These are phyloP conservation scores for Pantherophis alleghaniensis DNA, from an alignment of 2,797 vertebrate genomes.

Conservation along the genomic window DNA sequence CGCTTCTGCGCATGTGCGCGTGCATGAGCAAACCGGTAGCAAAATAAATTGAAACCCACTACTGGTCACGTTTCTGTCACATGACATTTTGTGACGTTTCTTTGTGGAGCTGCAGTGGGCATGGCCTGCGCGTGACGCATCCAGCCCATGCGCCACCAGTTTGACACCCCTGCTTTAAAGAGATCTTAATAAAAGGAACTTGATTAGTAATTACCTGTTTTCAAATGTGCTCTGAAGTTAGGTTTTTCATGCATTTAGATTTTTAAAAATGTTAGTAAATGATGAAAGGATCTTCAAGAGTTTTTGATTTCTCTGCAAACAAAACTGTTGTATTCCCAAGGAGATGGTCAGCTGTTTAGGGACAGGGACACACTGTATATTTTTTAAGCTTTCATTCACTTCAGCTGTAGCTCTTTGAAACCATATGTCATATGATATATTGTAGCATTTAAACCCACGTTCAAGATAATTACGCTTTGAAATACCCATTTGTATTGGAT, in stretches of 20 bases:
- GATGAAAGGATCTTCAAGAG: background rate
- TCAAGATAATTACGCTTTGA: background rate
- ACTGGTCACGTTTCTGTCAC: no score
- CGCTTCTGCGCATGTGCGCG: no score
- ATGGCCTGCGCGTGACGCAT: no score
- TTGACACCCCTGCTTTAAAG: background rate
- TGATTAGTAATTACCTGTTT: background rate
- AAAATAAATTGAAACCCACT: no score
- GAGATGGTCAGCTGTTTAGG: background rate
- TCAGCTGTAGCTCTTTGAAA: background rate
- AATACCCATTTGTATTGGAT: background rate
- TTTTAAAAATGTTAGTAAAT: background rate
- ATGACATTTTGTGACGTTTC: no score
- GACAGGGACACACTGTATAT: no score
- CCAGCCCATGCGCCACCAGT: no score
- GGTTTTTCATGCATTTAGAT: background rate
- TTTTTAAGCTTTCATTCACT: background rate
- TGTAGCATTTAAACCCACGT: background rate
- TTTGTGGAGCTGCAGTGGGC: no score
- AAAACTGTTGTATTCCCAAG: fast-evolving
- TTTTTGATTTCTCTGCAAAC: background rate
- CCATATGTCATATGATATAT: background rate
- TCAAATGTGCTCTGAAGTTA: background rate
- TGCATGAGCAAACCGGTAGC: no score
- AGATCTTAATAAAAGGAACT: background rate